phyloP scores from a whole-genome alignment of 2,888 invertebrate species.

The Antitype chi region DNA sequence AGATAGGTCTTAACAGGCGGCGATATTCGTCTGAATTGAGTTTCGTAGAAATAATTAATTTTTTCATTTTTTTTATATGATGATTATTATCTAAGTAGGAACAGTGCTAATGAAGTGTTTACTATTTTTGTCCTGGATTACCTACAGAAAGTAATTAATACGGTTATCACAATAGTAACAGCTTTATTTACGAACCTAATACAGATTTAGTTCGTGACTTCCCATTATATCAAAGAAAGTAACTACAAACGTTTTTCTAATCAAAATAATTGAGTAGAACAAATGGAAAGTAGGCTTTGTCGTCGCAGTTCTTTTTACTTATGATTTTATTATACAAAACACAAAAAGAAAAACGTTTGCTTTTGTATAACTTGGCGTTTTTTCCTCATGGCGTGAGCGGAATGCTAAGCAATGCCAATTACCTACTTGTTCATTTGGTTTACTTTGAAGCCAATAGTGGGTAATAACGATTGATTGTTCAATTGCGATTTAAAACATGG shows the following conservation, averaged over 20 bases:
- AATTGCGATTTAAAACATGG: constrained; percentile 2
- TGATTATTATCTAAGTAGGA: neutral
- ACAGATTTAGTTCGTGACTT: constrained; percentile 20
- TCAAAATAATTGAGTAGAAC: constrained; percentile 58
- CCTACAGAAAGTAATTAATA: neutral
- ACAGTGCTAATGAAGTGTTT: neutral
- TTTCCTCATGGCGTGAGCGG: constrained; percentile 44
- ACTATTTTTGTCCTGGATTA: neutral
- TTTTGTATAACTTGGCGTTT: constrained; percentile 40
- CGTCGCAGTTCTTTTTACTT: constrained; percentile 45
- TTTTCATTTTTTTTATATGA: too few relatives aligned
- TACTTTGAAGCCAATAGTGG: constrained; percentile 9
- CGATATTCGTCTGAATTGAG: neutral
- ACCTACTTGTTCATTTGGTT: constrained; percentile 24
- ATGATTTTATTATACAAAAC: constrained; percentile 57
- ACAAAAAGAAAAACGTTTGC: constrained; percentile 44
- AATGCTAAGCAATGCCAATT: constrained; percentile 42
- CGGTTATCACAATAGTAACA: neutral
- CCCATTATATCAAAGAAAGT: constrained; percentile 30
- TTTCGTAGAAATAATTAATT: neutral
- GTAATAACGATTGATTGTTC: constrained; percentile 41
- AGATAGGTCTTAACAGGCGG: neutral
- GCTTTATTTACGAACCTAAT: constrained; percentile 9
- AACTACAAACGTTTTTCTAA: constrained; percentile 53
- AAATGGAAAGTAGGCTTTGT: constrained; percentile 51